Evolutionary conservation across 2,797 vertebrate species (phyloP).

Genomic region (Kryptopterus vitreolus): DNA sequence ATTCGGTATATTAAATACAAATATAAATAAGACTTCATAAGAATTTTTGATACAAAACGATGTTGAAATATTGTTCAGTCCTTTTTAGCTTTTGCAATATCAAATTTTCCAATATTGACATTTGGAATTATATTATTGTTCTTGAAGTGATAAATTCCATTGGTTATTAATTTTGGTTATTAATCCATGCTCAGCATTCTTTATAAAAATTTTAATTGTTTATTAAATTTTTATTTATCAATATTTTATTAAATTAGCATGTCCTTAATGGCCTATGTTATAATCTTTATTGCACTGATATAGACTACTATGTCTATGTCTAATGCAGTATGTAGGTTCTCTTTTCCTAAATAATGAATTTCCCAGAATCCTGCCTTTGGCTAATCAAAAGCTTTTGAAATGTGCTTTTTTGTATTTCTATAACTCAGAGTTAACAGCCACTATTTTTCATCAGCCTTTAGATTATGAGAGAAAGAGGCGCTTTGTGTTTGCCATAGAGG

Average conservation of each 20-base stretch:
- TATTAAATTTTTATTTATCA: too few relatives aligned
- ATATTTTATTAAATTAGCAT: too few relatives aligned
- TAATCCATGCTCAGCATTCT: neutral
- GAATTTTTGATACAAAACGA: neutral
- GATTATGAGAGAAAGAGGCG: conserved; percentile 85
- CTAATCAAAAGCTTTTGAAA: too few relatives aligned
- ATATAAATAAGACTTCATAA: neutral
- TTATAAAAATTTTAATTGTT: neutral
- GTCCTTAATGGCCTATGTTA: too few relatives aligned
- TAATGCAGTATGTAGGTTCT: too few relatives aligned
- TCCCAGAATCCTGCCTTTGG: too few relatives aligned
- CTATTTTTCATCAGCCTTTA: conserved; percentile 73
- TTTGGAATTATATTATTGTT: neutral
- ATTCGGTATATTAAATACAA: neutral
- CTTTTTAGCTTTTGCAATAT: neutral
- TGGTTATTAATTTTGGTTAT: neutral
- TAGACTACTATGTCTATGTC: too few relatives aligned
- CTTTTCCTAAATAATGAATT: too few relatives aligned
- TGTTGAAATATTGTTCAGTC: neutral
- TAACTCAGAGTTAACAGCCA: neutral
- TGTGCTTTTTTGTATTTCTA: neutral
- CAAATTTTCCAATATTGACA: neutral
- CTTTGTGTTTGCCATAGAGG: conserved; percentile 79
- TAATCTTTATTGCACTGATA: too few relatives aligned
- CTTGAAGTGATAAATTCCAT: neutral